Evolutionary conservation across 2,797 vertebrate genomes (phyloP).

Genomic region (Pelobates cultripes): DNA sequence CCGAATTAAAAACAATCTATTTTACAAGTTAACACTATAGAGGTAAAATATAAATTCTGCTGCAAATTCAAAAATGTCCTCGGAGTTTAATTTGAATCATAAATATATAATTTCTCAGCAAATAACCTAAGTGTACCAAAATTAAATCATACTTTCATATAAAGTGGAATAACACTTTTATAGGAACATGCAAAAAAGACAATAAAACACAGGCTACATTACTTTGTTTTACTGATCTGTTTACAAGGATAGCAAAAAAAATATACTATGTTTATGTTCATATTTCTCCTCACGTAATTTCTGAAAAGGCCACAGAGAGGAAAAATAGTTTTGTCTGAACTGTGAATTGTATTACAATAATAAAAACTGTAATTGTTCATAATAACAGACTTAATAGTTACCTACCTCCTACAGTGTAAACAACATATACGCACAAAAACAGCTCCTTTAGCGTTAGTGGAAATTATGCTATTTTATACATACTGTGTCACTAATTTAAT

Average conservation of each 20-base stretch:
- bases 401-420: too few relatives aligned
- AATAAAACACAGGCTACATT: conserved; percentile 16
- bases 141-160: conserved; percentile 11
- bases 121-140: not conserved
- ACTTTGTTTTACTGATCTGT: conserved; percentile 10
- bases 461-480: too few relatives aligned
- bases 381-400: too few relatives aligned
- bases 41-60: not conserved
- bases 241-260: conserved; percentile 12
- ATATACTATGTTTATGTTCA: not conserved
- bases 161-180: conserved; percentile 5
- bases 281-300: not conserved
- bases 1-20: not conserved
- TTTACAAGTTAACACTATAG: not conserved
- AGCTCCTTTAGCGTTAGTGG: too few relatives aligned
- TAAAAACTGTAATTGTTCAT: too few relatives aligned
- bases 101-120: conserved; percentile 17
- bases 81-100: not conserved
- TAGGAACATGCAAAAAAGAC: not conserved
- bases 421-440: too few relatives aligned
- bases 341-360: too few relatives aligned
- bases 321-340: not conserved
- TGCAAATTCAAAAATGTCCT: conserved; percentile 13
- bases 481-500: too few relatives aligned
- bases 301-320: not conserved